Evolutionary conservation across 2,797 vertebrate species (phyloP), one percentile per base, ranked within the genome.

Genomic region (Protosalanx chinensis): DNA sequence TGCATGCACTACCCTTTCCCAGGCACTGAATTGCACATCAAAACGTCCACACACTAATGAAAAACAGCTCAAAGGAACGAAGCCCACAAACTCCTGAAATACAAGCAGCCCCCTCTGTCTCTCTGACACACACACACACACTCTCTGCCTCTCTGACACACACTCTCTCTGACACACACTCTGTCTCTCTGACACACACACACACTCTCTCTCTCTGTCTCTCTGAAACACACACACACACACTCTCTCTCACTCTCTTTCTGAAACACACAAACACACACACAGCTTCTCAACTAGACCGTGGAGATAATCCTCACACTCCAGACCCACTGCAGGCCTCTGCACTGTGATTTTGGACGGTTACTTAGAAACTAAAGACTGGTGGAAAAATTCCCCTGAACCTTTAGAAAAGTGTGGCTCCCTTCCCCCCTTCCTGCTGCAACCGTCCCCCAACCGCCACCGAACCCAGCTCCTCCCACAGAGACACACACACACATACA

Each of bases 321-420:
- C 56, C 41, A 67, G 53, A 77, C 79, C 74, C 81, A 73, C 64
- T 70, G 81, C 81, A 76, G 81, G 81, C 85, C 87, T 84, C 57
- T 15, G 79, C 82, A 30, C 0, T 76, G 81, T 83, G 30, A 77
- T 87, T 83, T 85, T 85, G 68, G 73, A 73, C 70, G 82, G 88
- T 91, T 89, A 90, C 88, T 90, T 87, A 82, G 89, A 81, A 87
- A 91, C 88, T 76, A 75, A 72, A 76, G 80, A 79, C 77, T 72
- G 75, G 70, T 67, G 73, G 56, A 65, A 20, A 73, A 76, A 76
- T 72, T 68, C 72, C n/a, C 33, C 59, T n/a, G 78, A 86, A 76
- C 75, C 76, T 82, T 79, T 78, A 80, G 84, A 88, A 88, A 88
- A 16, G 29, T 49, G 75, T 75, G 73, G 64, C 33, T 49, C 57